Evolutionary conservation across 2,797 vertebrate species (phyloP).

Genomic region (Sebastes itinus): DNA sequence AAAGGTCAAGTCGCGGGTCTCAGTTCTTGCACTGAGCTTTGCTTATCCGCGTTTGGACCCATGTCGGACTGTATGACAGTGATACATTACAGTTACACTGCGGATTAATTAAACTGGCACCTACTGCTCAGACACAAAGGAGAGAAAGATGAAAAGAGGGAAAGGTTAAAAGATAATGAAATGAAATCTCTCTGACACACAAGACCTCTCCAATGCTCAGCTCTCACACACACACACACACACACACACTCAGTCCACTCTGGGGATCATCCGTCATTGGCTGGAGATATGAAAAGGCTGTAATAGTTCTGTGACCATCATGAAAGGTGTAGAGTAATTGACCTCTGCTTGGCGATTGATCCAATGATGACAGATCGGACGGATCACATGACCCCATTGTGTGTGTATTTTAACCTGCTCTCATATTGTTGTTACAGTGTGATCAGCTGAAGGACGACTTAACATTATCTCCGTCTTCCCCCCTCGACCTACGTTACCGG

Average conservation of each 20-base stretch:
- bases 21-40: neutral
- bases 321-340: constrained; percentile 44
- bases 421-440: neutral
- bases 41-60: neutral
- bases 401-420: neutral
- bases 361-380: constrained; percentile 23
- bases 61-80: neutral
- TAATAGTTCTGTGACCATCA: constrained; percentile 39
- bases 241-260: neutral
- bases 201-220: neutral
- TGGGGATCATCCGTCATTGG: constrained; percentile 29
- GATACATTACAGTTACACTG: constrained; percentile 14
- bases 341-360: constrained; percentile 47
- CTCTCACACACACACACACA: neutral
- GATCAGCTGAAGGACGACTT: constrained; percentile 23
- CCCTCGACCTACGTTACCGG: fast-evolving
- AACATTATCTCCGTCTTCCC: neutral
- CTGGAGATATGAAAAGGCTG: constrained; percentile 23
- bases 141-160: neutral
- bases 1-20: neutral
- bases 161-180: constrained; percentile 40
- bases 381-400: neutral
- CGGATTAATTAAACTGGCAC: constrained; percentile 31
- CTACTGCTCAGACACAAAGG: constrained; percentile 11
- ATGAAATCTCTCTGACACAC: constrained; percentile 8